These are phyloP conservation scores for Triplophysa yarkandensis DNA, from an alignment of 2,797 vertebrate species.

Conservation along the genomic window DNA sequence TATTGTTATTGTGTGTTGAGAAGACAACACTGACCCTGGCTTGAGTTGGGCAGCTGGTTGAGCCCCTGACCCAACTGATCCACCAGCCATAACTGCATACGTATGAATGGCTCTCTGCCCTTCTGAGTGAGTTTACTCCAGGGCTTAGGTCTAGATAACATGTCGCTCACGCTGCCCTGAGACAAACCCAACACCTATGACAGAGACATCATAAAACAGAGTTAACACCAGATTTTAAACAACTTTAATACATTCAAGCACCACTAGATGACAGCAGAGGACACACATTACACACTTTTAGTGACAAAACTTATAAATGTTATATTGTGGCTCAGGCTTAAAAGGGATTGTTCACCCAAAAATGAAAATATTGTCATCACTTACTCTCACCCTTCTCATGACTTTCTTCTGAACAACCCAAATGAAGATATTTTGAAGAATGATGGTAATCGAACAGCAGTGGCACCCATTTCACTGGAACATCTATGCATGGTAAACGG, in stretches of 20 bases:
- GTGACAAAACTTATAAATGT: neutral
- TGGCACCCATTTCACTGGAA: too few relatives aligned
- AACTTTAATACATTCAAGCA: neutral
- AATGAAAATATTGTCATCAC: too few relatives aligned
- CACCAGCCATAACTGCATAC: conserved; percentile 97
- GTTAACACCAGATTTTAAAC: neutral
- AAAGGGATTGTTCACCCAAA: too few relatives aligned
- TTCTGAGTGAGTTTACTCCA: conserved; percentile 99
- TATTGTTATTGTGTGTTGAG: too few relatives aligned
- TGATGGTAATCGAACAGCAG: too few relatives aligned
- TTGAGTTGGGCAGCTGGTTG: conserved; percentile 73
- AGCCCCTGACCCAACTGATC: conserved; percentile 91
- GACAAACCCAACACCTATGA: conserved; percentile 94
- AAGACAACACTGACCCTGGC: conserved; percentile 63
- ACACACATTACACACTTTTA: neutral
- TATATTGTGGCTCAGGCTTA: too few relatives aligned
- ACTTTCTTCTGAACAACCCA: too few relatives aligned
- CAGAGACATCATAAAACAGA: neutral
- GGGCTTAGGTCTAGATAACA: conserved; percentile 96
- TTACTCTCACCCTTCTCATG: too few relatives aligned
- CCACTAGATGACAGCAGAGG: conserved; percentile 71
- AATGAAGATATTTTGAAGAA: too few relatives aligned
- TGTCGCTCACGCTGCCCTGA: conserved; percentile 98
- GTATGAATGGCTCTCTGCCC: conserved; percentile 96
- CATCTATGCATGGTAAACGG: too few relatives aligned